Conservation (phyloP, 2,888 invertebrate species). For the Catocala fraxini region DNA sequence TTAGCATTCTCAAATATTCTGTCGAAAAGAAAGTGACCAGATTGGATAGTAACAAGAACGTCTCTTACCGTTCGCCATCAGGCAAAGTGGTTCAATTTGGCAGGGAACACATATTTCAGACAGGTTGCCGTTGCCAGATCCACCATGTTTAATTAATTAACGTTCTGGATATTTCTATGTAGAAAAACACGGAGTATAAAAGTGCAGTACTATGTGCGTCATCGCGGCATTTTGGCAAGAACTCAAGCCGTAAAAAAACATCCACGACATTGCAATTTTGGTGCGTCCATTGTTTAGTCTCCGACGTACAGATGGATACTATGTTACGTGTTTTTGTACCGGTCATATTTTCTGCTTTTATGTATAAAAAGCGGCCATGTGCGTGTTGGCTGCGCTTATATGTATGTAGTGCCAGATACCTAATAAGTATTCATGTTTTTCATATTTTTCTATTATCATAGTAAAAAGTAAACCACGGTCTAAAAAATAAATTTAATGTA, state of each 20-base stretch:
- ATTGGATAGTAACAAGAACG: too few species aligned
- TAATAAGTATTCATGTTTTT: too few species aligned
- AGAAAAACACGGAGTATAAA: slow-evolving; percentile 31
- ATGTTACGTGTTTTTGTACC: neutral
- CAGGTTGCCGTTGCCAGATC: slow-evolving; percentile 3
- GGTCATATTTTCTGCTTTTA: neutral
- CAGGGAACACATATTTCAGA: neutral
- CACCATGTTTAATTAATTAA: slow-evolving; percentile 22
- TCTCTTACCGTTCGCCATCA: too few species aligned
- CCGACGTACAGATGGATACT: slow-evolving; percentile 14
- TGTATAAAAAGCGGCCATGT: too few species aligned
- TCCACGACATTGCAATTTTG: slow-evolving; percentile 40
- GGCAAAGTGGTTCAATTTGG: neutral
- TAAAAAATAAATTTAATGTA: too few species aligned
- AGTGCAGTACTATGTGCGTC: slow-evolving; percentile 35
- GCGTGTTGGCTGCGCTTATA: too few species aligned
- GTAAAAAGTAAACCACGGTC: too few species aligned
- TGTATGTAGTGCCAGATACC: too few species aligned
- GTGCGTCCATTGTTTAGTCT: slow-evolving; percentile 38
- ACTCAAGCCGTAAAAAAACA: slow-evolving; percentile 34
- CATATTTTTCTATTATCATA: too few species aligned
- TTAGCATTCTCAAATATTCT: too few species aligned
- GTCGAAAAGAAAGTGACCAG: too few species aligned
- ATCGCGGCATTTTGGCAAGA: slow-evolving; percentile 40
- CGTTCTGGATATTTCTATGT: slow-evolving; percentile 30